These are phyloP conservation scores for Smutsia gigantea DNA, from an alignment of 2,797 vertebrate species.

Conservation along the genomic window DNA sequence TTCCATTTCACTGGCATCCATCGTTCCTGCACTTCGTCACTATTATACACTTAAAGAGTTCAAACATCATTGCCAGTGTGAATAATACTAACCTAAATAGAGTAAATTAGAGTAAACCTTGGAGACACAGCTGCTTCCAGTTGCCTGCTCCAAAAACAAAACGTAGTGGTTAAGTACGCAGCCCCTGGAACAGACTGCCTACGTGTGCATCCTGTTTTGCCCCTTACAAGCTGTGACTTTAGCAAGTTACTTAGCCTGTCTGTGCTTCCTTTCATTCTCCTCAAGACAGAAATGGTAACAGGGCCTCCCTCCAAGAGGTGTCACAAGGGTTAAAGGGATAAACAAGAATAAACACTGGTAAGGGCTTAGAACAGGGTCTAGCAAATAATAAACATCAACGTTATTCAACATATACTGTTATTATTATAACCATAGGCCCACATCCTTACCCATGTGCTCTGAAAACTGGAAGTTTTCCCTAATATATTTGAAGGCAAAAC, in stretches of 20 bases:
- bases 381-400: not conserved
- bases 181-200: not conserved
- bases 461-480: not conserved
- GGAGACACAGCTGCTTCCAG: not conserved
- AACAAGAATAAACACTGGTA: not conserved
- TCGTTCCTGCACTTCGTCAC: not conserved
- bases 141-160: not conserved
- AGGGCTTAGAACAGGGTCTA: not conserved
- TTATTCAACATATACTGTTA: not conserved
- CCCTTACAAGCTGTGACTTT: not conserved
- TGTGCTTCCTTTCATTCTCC: not conserved
- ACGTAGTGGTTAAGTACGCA: not conserved
- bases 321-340: not conserved
- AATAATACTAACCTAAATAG: not conserved
- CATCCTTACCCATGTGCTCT: not conserved
- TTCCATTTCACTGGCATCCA: not conserved
- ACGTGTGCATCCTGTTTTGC: not conserved
- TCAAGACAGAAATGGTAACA: not conserved
- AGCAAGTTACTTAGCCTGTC: not conserved
- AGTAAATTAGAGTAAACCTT: not conserved
- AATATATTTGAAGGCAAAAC: not conserved
- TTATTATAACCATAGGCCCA: not conserved
- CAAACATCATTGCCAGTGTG: not conserved
- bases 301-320: not conserved
- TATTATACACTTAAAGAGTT: not conserved